Evolutionary conservation across 2,113 vertebrate genomes (phyloP).

Genomic region (Microcebus tavaratra): DNA sequence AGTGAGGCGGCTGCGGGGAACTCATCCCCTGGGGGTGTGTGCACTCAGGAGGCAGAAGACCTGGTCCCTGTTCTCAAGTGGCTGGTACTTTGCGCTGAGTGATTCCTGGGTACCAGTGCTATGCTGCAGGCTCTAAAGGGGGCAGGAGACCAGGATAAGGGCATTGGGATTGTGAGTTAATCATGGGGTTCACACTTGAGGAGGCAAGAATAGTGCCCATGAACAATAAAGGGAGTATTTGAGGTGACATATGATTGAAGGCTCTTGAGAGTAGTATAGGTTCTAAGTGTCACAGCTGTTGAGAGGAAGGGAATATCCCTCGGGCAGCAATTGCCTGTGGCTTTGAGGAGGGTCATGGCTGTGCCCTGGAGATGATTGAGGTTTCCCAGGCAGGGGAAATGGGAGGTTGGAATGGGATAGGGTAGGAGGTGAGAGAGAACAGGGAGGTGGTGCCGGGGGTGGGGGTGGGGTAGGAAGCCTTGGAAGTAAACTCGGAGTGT

Average conservation of each 20-base stretch:
- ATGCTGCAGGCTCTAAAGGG: background rate
- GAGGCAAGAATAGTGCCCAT: background rate
- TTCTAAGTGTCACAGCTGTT: background rate
- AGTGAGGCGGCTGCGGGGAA: background rate
- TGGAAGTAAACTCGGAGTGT: too few relatives aligned
- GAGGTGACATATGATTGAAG: background rate
- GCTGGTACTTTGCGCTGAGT: background rate
- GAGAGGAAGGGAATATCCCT: background rate
- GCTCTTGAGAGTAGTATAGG: fast-evolving
- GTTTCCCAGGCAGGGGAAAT: background rate
- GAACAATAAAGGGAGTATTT: background rate
- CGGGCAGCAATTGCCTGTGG: background rate
- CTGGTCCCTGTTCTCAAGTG: background rate
- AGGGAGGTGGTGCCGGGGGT: background rate
- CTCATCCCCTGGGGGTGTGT: background rate
- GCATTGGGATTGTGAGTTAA: background rate
- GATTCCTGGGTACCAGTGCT: background rate
- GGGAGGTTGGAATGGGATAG: background rate
- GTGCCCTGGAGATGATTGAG: background rate
- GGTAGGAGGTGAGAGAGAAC: background rate
- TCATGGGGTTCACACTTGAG: background rate
- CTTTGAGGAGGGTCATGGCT: background rate
- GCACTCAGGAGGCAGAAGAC: background rate
- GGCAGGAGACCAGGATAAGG: background rate
- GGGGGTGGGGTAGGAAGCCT: background rate